These are phyloP conservation scores for Agrochola circellaris DNA, from an alignment of 2,888 invertebrate species.

Conservation along the genomic window DNA sequence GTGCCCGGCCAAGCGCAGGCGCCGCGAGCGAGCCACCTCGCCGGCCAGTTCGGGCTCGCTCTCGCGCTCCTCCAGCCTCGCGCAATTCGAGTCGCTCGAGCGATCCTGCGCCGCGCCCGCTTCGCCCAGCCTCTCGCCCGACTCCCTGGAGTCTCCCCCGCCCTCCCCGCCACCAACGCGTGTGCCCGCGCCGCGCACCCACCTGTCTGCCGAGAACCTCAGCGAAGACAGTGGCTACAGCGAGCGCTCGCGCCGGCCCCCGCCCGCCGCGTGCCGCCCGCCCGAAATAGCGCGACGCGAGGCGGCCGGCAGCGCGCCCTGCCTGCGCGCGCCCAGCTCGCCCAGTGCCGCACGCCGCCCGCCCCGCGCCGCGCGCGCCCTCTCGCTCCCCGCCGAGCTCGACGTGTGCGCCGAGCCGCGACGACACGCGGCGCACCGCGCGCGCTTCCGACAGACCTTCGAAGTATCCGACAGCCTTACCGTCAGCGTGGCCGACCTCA, in stretches of 20 bases:
- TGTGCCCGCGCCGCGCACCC: conserved; percentile 82
- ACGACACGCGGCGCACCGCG: conserved; percentile 79
- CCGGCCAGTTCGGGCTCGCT: conserved; percentile 90
- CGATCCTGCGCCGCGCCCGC: conserved; percentile 88
- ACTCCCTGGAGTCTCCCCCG: conserved; percentile 87
- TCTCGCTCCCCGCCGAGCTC: conserved; percentile 92
- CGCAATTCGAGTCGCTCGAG: conserved; percentile 96
- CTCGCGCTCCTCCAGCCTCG: conserved; percentile 94
- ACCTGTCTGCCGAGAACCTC: conserved; percentile 94
- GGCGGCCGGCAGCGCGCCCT: conserved; percentile 85
- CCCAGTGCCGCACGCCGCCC: conserved; percentile 82
- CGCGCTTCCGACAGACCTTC: conserved; percentile 87
- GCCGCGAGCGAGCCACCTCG: conserved; percentile 90
- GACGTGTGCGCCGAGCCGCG: conserved; percentile 91
- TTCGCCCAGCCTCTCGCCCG: conserved; percentile 87
- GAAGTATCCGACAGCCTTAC: conserved; percentile 89
- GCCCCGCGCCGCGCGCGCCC: conserved; percentile 84
- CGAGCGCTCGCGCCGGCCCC: conserved; percentile 88
- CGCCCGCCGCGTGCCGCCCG: conserved; percentile 77
- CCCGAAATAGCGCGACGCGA: conserved; percentile 82
- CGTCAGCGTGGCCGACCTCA: conserved; percentile 92
- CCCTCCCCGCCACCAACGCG: conserved; percentile 83
- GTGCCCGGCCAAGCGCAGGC: conserved; percentile 93
- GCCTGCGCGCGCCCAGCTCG: conserved; percentile 79
- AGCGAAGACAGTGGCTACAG: conserved; percentile 95